Base-by-base conservation (phyloP, 1,140 invertebrate genomes). In the Neodiprion lecontei region DNA sequence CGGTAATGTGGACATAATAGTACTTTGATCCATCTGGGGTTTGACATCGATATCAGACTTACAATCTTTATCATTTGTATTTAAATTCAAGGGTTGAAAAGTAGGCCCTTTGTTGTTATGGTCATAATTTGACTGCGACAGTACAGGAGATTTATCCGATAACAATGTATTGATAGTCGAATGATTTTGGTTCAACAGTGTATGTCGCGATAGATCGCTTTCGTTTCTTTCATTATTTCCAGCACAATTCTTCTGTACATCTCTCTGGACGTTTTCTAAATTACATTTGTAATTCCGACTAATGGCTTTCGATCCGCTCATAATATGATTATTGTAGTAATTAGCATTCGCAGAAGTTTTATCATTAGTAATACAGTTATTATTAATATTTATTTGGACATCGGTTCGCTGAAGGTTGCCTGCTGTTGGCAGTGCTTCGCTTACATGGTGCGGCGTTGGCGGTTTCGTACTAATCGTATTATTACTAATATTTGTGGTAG, bases 1-100 rank as follows among this genome's bases (percentile, higher is more conserved):
- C 28, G 80, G 75, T 77, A 83, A 80, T 75, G 81, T 79, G 76
- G 80, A 79, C 77, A 81, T 75, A 67, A 81, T 70, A 21, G 71
- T 76, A 61, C 75, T 79, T 61, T 81, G 78, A 47, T 86, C 83
- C 68, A 65, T 74, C 69, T 81, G 79, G 17, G 77, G 74, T 53
- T 83, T 83, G 8, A 61, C 14, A 67, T 83, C 79, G 48, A 75
- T 50, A 5, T 81, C 81, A 14, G 73, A 47, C 69, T 80, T 83
- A 2, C 40, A 40, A 7, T 84, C 81, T 40, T 78, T 82, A 21
- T 84, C 82, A 3, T 68, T 50, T n/a, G 70, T 21, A 67, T 66
- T 74, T 7, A 72, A 68, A 5, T 49, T 71, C 1, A 67, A 28
- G 8, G 76, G 70, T n/a, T 80, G 78, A 67, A 76, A 77, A 11